Base-by-base conservation (phyloP, 2,888 invertebrate genomes). In the Athrips mouffetella region DNA sequence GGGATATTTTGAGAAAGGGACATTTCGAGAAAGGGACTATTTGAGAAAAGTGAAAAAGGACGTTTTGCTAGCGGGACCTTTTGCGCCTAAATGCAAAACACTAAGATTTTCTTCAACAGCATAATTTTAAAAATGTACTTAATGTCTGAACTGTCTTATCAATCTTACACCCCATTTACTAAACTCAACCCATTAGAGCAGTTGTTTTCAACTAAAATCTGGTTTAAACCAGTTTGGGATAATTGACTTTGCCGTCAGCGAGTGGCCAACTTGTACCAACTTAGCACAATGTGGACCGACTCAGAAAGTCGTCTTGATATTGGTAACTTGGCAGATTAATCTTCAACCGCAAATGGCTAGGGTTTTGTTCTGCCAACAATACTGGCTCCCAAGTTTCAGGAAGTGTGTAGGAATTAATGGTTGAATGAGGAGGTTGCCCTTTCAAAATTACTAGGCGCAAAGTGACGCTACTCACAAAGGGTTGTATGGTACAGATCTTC, bases 181-280 rank as follows among this genome's bases (percentile, higher is more conserved):
- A 51, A 48, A 42, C 46, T 45, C 15, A 41, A 42, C 42, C 47
- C 46, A 47, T 52, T 52, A 52, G 49, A 25, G 31, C 39, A 37
- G 49, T 47, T 48, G 47, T 47, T 52, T 50, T 37, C 23, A 45
- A 48, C 47, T 45, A 35, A 47, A 49, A 52, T 52, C 52, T 48
- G 52, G 46, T 47, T 40, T 46, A 39, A 20, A 49, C 11, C 46
- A 44, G 49, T 49, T 50, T 48, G 33, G 45, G 37, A 41, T 51
- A 53, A 53, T 53, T 53, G 53, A 53, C 49, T 51, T 48, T 50
- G 40, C 50, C 41, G 47, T 49, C 47, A 46, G 48, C 41, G 21
- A 42, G 29, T 42, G 18, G 42, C 42, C 27, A 42, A 27, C 29
- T 40, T 40, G 37, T 8, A 18, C 27, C 18, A 31, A 41, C 16